Base-by-base conservation (phyloP, 2,888 invertebrate species). In the Xestia xanthographa region DNA sequence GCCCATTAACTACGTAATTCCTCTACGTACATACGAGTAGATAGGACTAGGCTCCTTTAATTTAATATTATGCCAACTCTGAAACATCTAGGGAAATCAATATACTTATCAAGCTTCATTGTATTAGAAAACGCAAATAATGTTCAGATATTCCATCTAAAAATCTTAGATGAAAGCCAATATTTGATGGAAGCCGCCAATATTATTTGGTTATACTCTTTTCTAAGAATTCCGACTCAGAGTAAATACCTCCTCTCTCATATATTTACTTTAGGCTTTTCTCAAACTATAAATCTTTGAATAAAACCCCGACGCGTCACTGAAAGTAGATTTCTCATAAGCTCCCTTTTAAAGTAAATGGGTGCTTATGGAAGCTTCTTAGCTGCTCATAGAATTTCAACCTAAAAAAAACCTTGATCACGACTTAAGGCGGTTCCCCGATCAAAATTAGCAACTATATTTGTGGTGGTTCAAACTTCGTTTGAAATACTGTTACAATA, bases 261-360 rank as follows among this genome's bases (percentile, higher is more conserved):
- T 48, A 20, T 79, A 71, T 82, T 67, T 82, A 58, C 77, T 53
- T 38, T 14, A 67, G 77, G 71, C 65, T 72, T 67, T 76, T 38
- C 65, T 56, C 72, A 56, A 77, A 80, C 80, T 82, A 77, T 68
- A 72, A 77, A 66, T 82, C 45, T 66, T 72, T 66, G 66, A 82
- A 82, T 77, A 53, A 71, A 67, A 65, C 11, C 45, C 41, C 41
- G 17, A 68, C 26, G 26, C n/a, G 26, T 82, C 58, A 58, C 41
- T 65, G 29, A 58, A 68, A 53, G 56, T 63, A 63, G 48, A 58
- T 81, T 75, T 63, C 56, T 63, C 56, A 67, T 67, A 50, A 80
- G 67, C 38, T 67, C 29, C 62, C 22, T 53, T 56, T 74, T 41
- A 62, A 12, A 43, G 11, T 56, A 67, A 79, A 63, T 65, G 11